phyloP scores from a whole-genome alignment of 2,113 vertebrate genomes.

The Menidia beryllina region DNA sequence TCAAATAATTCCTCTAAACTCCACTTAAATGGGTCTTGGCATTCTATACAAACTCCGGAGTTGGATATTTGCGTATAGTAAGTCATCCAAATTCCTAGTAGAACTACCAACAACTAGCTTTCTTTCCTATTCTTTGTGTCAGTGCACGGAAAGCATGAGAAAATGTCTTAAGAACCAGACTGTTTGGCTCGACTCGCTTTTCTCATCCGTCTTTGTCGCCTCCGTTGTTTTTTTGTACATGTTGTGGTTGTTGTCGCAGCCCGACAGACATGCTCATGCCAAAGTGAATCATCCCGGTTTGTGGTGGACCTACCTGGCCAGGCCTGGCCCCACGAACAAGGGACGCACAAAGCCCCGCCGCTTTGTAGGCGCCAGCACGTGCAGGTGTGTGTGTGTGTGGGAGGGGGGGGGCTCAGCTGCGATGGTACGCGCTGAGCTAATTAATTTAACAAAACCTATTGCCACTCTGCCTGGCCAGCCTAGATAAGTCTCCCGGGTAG shows the following conservation, averaged over 20 bases:
- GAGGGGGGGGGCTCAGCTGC: constrained; percentile 35
- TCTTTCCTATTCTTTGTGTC: no score
- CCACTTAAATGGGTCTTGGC: no score
- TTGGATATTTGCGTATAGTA: no score
- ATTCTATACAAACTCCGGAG: no score
- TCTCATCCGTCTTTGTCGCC: neutral
- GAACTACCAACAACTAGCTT: no score
- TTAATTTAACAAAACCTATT: constrained; percentile 73
- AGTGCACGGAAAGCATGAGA: no score
- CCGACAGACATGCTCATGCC: constrained; percentile 2
- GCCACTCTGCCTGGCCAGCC: constrained; percentile 66
- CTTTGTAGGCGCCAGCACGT: constrained; percentile 4
- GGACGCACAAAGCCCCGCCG: no score
- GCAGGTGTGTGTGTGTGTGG: constrained; percentile 19
- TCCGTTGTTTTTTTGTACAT: no score
- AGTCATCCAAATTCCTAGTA: no score
- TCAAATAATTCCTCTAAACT: no score
- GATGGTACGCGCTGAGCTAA: constrained; percentile 60
- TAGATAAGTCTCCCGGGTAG: constrained; percentile 69
- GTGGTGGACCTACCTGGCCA: constrained; percentile 39
- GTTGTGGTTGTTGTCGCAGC: neutral
- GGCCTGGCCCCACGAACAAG: constrained; percentile 38
- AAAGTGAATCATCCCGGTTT: constrained; percentile 34
- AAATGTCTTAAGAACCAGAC: no score
- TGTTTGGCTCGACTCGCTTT: neutral